Conservation (phyloP, 1,140 invertebrate genomes). For the Anastrepha ludens region DNA sequence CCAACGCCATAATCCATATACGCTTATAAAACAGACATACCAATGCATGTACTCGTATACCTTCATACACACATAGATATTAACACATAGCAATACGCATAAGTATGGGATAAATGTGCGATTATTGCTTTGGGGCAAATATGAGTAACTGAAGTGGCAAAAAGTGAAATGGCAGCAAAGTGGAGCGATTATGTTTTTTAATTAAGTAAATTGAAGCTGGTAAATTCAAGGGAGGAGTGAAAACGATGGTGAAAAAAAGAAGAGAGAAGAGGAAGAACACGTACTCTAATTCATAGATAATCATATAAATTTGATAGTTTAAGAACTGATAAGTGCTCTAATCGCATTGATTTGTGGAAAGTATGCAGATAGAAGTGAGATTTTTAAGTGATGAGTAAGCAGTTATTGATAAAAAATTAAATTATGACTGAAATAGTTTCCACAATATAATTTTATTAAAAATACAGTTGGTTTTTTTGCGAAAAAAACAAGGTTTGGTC, state of each 20-base stretch:
- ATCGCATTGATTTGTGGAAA: too few relatives aligned
- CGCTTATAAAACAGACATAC: constrained; percentile 23
- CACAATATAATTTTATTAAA: too few relatives aligned
- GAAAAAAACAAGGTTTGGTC: too few relatives aligned
- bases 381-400: too few relatives aligned
- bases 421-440: too few relatives aligned
- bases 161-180: constrained; percentile 37
- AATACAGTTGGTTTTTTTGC: too few relatives aligned
- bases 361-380: too few relatives aligned
- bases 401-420: too few relatives aligned
- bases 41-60: background rate
- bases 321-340: constrained; percentile 17
- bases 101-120: background rate
- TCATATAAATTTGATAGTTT: constrained; percentile 3
- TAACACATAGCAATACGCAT: background rate
- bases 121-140: background rate
- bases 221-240: background rate
- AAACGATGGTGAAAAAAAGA: background rate
- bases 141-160: background rate
- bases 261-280: background rate
- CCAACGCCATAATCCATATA: constrained; percentile 9
- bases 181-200: constrained; percentile 39
- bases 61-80: background rate
- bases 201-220: constrained; percentile 45
- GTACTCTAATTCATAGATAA: background rate